Evolutionary conservation across 2,797 vertebrate species (phyloP), one percentile per base, ranked within the genome.

Genomic region (Eidolon dupreanum): DNA sequence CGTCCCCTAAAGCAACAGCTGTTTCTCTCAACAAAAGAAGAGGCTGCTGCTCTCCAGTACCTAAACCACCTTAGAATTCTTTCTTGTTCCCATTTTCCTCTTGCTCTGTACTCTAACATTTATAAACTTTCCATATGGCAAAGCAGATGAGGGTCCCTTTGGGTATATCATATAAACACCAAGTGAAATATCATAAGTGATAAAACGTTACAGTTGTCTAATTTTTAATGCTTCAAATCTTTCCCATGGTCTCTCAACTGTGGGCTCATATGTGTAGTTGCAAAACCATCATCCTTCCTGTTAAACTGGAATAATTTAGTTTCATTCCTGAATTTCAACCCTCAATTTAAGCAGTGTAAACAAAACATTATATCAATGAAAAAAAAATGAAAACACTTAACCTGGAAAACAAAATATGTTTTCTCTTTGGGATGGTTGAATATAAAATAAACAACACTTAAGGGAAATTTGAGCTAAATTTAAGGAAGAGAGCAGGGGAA

Each of bases 161-260:
- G 96, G 97, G 94, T 89, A 85, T 85, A 95, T 96, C 75, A 73
- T 90, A 74, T 97, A 97, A 97, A 97, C 93, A 97, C 33, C 88
- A 97, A 98, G 93, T 88, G 13, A 97, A 97, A 97, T 97, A 98
- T 97, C 82, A 73, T 66, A 97, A 93, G 91, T 41, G 96, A 95
- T 93, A 97, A 97, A 98, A 96, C 15, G 1, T 94, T 93, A 96
- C 74, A 96, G 77, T 86, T 97, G 93, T 97, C 97, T 97, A 94
- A 96, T 96, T 77, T 57, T 94, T 94, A 94, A 89, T 59, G 75
- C 90, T 97, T 96, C 94, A 79, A 82, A 85, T 90, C 88, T 95
- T 97, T 97, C 92, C 65, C n/a, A 49, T 83, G 83, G 75, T 95
- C 78, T 70, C 95, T 97, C 78, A 83, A 49, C 84, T 96, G 53